Evolutionary conservation across 2,113 vertebrate species (phyloP).

Genomic region (Cochlearius cochlearius): DNA sequence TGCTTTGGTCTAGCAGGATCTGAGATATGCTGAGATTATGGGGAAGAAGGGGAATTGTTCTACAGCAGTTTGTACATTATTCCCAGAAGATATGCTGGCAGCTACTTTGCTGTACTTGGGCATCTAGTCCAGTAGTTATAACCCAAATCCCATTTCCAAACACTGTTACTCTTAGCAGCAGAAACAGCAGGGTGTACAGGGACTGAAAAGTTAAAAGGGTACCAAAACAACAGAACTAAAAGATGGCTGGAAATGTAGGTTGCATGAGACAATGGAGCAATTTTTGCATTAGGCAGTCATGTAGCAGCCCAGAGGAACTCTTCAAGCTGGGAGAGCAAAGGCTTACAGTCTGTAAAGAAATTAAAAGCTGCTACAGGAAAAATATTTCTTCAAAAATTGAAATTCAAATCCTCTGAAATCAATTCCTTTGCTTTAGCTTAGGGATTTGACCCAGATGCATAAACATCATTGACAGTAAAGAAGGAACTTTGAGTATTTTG

Average conservation of each 20-base stretch:
- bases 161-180: not conserved
- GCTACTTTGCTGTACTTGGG: not conserved
- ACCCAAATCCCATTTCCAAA: not conserved
- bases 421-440: not conserved
- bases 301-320: not conserved
- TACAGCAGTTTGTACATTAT: not conserved
- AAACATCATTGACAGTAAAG: not conserved
- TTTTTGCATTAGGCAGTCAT: not conserved
- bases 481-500: not conserved
- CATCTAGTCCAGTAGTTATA: not conserved
- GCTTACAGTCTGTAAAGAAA: not conserved
- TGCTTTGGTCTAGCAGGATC: not conserved
- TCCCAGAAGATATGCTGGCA: not conserved
- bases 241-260: not conserved
- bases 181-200: not conserved
- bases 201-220: not conserved
- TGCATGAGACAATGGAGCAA: fast-evolving
- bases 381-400: not conserved
- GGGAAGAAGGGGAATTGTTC: not conserved
- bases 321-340: not conserved
- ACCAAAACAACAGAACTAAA: not conserved
- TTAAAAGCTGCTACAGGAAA: not conserved
- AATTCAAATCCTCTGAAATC: not conserved
- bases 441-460: not conserved
- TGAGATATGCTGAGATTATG: not conserved